These are phyloP conservation scores for Anguilla pacifica DNA, from an alignment of 2,797 vertebrate genomes.

Conservation along the genomic window DNA sequence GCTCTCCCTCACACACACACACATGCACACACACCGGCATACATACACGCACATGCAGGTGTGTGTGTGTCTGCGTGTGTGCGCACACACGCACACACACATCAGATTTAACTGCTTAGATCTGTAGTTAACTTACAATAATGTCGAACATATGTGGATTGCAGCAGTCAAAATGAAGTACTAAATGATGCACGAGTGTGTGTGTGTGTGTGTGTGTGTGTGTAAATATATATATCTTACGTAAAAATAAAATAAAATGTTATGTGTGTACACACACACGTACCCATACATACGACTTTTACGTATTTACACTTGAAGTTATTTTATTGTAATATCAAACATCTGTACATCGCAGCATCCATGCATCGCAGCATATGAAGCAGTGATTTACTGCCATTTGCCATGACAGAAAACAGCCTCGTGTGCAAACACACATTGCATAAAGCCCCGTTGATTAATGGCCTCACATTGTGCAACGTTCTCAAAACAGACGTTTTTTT, in stretches of 20 bases:
- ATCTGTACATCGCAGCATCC: neutral
- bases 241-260: too few species aligned
- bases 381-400: conserved; percentile 4
- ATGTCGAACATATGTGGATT: neutral
- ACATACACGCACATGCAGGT: too few species aligned
- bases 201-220: too few species aligned
- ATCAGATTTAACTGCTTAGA: neutral
- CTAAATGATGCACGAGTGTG: neutral
- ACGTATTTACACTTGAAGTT: neutral
- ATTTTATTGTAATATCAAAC: conserved; percentile 1
- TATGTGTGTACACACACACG: too few species aligned
- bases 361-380: neutral
- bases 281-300: neutral
- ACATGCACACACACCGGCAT: too few species aligned
- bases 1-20: too few species aligned
- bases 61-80: too few species aligned
- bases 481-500: conserved; percentile 56
- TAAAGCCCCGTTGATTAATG: conserved; percentile 63
- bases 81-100: too few species aligned
- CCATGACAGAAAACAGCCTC: conserved; percentile 53
- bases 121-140: neutral
- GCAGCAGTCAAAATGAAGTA: neutral
- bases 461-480: conserved; percentile 43
- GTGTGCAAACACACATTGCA: conserved; percentile 53
- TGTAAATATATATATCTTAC: neutral